Evolutionary conservation across 1,140 invertebrate species (phyloP), one percentile per base, ranked within the genome.

Genomic region (Zaprionus kolodkinae): DNA sequence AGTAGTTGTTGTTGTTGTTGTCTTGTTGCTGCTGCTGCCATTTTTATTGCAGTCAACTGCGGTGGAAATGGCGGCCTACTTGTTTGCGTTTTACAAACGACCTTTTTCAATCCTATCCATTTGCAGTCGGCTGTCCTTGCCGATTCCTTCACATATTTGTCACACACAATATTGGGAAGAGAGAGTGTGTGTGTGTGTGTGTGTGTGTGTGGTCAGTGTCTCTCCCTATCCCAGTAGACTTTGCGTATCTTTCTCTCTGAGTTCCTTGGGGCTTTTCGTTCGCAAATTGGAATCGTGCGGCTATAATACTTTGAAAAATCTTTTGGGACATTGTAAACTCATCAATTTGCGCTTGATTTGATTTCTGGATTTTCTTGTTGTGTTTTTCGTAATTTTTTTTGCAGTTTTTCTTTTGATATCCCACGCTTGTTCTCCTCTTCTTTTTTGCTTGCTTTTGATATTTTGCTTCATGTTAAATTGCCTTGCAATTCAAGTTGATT

Each of bases 231-330:
- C 40, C 27, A 30, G 33, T 35, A n/a, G n/a, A 13, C 36, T 11
- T n/a, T 55, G 6, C 33, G 33, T 15, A 17, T 25, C 43, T 64
- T 33, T 7, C 12, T 12, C 12, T 5, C 43, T 38, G 21, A 21
- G 9, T 64, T 56, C 17, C 43, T 59, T 38, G 33, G 15, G 27
- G 56, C 27, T 59, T 60, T 45, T 40, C 1, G 12, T 55, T 72
- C 27, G 11, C 63, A 76, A 72, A 76, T 79, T 77, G 68, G 69
- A 73, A 68, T 72, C 68, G 57, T 76, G 77, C 64, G 74, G 64
- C 69, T 72, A 59, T 76, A 71, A 76, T 76, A 57, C 60, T 50
- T 50, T 21, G 57, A 61, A 65, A 65, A 68, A 56, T 62, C 74
- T 61, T 45, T 55, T 64, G 77, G 74, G 70, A 79, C 69, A 69